Base-by-base conservation (phyloP, 2,888 invertebrate genomes). In the Hermodice carunculata region DNA sequence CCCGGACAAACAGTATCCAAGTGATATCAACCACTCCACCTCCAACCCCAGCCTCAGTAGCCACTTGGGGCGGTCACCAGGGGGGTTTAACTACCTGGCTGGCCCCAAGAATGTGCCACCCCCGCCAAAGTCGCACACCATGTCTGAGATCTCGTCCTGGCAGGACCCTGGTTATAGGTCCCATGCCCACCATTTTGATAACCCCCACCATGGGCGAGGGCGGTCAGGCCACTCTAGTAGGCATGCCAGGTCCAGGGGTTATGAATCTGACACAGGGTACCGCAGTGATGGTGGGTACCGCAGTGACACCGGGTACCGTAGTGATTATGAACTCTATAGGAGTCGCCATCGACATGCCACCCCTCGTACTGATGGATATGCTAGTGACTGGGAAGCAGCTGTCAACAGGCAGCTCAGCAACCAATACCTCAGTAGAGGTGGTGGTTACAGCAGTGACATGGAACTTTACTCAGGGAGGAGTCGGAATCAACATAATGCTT, bases 251-350 rank as follows among this genome's bases (percentile, higher is more conserved):
- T 28, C 28, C 22, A 40, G 56, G 48, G 83, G 81, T 14, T 84
- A 84, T 60, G 83, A 83, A 52, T 82, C 82, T 0, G 84, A 84
- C 67, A 81, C 81, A 4, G 84, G 83, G 59, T 83, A 82, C 69
- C 72, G 80, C 32, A 82, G 82, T 69, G 82, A 84, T 26, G 32
- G 34, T 3, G 53, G 43, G 17, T 52, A 64, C 44, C 49, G 64
- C 24, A 63, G 57, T 8, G 37, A 63, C 44, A 24, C 51, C 1
- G 49, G 42, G 14, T 24, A 31, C 37, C 31, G 58, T 24, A 32
- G 32, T 34, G 26, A 40, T 37, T n/a, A n/a, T n/a, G n/a, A n/a
- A n/a, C n/a, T n/a, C n/a, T n/a, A n/a, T n/a, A n/a, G n/a, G n/a
- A n/a, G n/a, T n/a, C n/a, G n/a, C n/a, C 53, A 19, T 32, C 61